These are phyloP conservation scores for Thalassarche chlororhynchos DNA, from an alignment of 2,113 vertebrate genomes.

Conservation along the genomic window DNA sequence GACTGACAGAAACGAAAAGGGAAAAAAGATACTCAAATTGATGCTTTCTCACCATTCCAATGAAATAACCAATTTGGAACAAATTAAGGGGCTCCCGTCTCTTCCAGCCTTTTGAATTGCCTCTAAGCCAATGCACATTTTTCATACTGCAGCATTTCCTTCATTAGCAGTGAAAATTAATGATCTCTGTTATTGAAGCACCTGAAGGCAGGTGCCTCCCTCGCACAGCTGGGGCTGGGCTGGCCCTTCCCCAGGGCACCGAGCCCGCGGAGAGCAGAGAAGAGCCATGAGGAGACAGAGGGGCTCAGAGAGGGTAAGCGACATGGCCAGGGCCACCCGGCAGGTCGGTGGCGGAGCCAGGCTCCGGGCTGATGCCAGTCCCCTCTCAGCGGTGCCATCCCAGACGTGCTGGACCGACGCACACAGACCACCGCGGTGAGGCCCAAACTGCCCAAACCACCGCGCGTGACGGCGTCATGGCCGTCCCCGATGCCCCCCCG, in stretches of 20 bases:
- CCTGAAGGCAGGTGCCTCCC: not conserved
- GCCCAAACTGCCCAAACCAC: not conserved
- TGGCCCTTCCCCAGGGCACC: not conserved
- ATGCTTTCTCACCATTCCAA: not conserved
- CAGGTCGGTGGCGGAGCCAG: not conserved
- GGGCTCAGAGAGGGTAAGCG: not conserved
- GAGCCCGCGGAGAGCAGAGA: not conserved
- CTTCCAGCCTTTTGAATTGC: conserved; percentile 10
- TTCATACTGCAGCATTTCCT: not conserved
- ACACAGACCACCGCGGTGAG: accelerated
- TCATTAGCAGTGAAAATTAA: conserved; percentile 1
- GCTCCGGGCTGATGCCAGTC: not conserved
- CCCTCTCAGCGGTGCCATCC: not conserved
- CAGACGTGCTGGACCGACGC: accelerated
- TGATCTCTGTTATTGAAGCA: not conserved
- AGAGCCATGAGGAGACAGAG: not conserved
- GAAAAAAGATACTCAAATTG: conserved; percentile 1
- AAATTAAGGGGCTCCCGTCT: conserved; percentile 36
- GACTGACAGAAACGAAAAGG: not conserved
- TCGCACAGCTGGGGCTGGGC: accelerated
- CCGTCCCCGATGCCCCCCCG: not conserved
- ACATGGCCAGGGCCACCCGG: not conserved
- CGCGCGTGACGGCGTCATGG: accelerated
- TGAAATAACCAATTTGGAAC: conserved; percentile 32
- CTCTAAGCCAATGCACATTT: not conserved